Conservation (phyloP, 1,140 invertebrate genomes). For the Babylonia areolata region DNA sequence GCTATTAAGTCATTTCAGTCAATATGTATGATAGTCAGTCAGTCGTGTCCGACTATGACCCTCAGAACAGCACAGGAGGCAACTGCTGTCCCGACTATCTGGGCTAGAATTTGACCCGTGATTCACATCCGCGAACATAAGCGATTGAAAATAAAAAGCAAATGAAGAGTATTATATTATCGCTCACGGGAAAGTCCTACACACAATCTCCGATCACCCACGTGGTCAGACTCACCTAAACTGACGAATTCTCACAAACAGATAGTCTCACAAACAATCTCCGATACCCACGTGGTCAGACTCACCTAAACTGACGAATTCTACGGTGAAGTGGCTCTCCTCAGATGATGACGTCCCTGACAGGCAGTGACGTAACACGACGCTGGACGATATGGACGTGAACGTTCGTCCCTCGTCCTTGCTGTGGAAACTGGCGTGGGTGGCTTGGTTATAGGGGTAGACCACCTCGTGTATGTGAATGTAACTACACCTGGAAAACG, state of each 20-base stretch:
- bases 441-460: constrained; percentile 62
- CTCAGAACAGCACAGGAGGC: no score
- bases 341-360: constrained; percentile 51
- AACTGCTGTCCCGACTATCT: no score
- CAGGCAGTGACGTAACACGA: constrained; percentile 67
- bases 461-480: constrained; percentile 68
- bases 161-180: no score
- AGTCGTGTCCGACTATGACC: no score
- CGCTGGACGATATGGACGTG: constrained; percentile 65
- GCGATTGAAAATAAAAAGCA: no score
- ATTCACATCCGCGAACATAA: no score
- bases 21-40: no score
- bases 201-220: no score
- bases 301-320: constrained; percentile 68
- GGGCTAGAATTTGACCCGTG: no score
- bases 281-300: not conserved
- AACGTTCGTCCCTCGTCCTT: constrained; percentile 52
- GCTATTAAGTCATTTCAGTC: no score
- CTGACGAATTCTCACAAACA: constrained; percentile 62
- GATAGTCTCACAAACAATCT: no score
- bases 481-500: constrained; percentile 67
- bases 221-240: constrained; percentile 60
- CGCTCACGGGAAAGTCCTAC: no score
- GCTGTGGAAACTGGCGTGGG: constrained; percentile 58
- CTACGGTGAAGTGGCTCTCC: constrained; percentile 63